These are phyloP conservation scores for Caranx melampygus DNA, from an alignment of 2,113 vertebrate species.

Conservation along the genomic window DNA sequence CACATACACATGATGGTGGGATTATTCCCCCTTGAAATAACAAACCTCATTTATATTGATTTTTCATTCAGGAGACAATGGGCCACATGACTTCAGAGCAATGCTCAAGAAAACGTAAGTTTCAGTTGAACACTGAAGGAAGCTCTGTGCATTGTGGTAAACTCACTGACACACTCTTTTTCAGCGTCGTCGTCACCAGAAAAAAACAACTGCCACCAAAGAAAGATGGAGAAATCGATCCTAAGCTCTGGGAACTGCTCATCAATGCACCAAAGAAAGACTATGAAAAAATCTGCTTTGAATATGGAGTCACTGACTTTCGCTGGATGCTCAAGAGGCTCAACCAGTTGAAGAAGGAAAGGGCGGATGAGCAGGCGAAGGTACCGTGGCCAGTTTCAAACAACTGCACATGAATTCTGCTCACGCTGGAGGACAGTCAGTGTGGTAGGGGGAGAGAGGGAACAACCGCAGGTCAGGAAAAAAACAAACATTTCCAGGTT, in stretches of 20 bases:
- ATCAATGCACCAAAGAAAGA: conserved; percentile 86
- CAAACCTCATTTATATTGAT: background rate
- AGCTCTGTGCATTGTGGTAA: background rate
- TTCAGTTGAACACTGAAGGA: background rate
- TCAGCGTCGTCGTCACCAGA: conserved; percentile 65
- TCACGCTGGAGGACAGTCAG: background rate
- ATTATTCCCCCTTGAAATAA: background rate
- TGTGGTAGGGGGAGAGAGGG: background rate
- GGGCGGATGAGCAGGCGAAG: conserved; percentile 83
- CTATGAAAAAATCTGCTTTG: conserved; percentile 90
- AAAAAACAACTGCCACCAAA: conserved; percentile 64
- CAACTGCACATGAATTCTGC: background rate
- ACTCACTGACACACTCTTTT: background rate
- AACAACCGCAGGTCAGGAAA: background rate
- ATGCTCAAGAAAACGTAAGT: conserved; percentile 84
- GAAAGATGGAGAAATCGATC: conserved; percentile 82
- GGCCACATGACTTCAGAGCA: conserved; percentile 76
- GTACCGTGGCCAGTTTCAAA: conserved; percentile 67
- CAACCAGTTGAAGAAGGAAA: conserved; percentile 85
- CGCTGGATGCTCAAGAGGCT: conserved; percentile 91
- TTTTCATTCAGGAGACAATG: conserved; percentile 42
- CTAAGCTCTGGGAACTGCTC: conserved; percentile 89
- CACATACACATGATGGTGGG: background rate
- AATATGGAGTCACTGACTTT: conserved; percentile 90
- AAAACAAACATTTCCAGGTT: background rate